These are phyloP conservation scores for Spatulosminthurus flaviceps DNA, from an alignment of 2,888 invertebrate genomes.

Conservation along the genomic window DNA sequence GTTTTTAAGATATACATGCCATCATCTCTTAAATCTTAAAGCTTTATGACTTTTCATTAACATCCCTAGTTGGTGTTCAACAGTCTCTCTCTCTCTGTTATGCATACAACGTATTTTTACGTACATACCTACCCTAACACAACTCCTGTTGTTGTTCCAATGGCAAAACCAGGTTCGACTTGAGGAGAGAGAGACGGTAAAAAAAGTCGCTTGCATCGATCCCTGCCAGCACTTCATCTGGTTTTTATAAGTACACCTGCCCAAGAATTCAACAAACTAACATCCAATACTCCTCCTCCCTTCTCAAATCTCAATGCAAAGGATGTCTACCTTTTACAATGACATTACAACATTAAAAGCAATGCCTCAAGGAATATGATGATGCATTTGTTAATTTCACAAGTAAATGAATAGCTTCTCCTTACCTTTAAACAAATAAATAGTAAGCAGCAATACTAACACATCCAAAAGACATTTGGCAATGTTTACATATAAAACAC, in stretches of 20 bases:
- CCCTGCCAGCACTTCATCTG: not conserved
- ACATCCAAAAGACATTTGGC: too few relatives aligned
- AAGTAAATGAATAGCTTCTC: too few relatives aligned
- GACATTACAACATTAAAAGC: conserved; percentile 1
- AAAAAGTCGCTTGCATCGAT: conserved; percentile 12
- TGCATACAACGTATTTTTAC: not conserved
- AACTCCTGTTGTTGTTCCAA: not conserved
- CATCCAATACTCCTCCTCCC: not conserved
- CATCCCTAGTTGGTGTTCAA: too few relatives aligned
- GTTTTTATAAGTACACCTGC: not conserved
- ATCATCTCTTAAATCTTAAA: too few relatives aligned
- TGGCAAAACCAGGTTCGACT: not conserved
- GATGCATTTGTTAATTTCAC: not conserved
- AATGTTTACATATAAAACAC: too few relatives aligned
- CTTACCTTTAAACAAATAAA: too few relatives aligned
- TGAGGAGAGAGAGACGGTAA: too few relatives aligned
- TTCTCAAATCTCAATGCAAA: not conserved
- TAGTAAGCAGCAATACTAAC: too few relatives aligned
- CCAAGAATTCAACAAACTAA: not conserved
- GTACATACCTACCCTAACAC: not conserved
- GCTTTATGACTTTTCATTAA: too few relatives aligned
- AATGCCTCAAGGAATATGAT: not conserved
- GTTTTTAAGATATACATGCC: too few relatives aligned
- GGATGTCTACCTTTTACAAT: conserved; percentile 10
- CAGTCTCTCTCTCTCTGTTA: too few relatives aligned